Evolutionary conservation across 2,888 invertebrate genomes (phyloP), one percentile per base, ranked within the genome.

Genomic region (Diaprepes abbreviatus): DNA sequence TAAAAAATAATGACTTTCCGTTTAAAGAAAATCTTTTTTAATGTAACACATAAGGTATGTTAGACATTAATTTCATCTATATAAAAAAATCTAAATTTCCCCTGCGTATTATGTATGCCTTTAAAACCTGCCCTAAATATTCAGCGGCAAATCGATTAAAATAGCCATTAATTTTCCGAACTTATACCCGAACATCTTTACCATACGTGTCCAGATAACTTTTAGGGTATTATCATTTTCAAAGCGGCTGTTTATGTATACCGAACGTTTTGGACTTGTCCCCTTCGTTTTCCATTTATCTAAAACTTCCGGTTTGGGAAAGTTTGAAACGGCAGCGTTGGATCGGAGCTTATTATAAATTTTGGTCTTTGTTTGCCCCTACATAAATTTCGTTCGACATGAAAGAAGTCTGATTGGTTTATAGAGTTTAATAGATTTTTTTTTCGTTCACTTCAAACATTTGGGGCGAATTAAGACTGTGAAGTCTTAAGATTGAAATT

Each of bases 131-230:
- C 28, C 48, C 48, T 7, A 50, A 50, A 50, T 50, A n/a, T n/a
- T 28, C 38, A 63, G 35, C 50, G 14, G 45, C 36, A 17, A 48
- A 66, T 59, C 66, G 59, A 66, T 66, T 59, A 59, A 17, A 36
- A 38, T 36, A 33, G 40, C 66, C 45, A 66, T 66, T 59, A 50
- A 59, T 66, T 66, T 40, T 66, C 31, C 66, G 12, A 66, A 59
- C 52, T 66, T 52, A 52, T 52, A 40, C 59, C 38, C 50, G 14
- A 52, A 59, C 59, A 66, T 66, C 66, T 50, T 66, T 60, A 36
- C 52, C 66, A 60, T 66, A 58, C 66, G 59, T 66, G 66, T 59
- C 50, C 66, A 59, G 52, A 59, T 59, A 66, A 66, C 66, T 66
- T 66, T 50, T 28, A 7, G 59, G 50, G 38, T 52, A 66, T 66